Evolutionary conservation across 2,888 invertebrate species (phyloP).

Genomic region (Ochlodes sylvanus): DNA sequence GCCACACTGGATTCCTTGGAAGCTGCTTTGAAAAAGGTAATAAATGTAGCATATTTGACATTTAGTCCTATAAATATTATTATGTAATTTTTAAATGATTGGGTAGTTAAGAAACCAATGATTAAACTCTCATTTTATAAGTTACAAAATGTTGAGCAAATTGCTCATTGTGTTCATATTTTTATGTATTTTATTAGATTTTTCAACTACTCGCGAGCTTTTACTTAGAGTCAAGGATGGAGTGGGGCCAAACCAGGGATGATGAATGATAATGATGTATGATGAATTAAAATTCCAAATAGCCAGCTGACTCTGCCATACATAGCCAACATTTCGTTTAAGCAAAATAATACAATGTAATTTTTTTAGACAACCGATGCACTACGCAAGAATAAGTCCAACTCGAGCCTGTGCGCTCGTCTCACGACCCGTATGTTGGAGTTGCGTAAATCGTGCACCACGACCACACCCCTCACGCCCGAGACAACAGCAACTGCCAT

Average conservation of each 20-base stretch:
- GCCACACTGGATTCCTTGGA: conserved; percentile 91
- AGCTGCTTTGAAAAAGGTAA: conserved; percentile 85
- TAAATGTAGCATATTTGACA: not conserved
- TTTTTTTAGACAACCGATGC: conserved; percentile 87
- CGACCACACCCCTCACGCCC: conserved; percentile 72
- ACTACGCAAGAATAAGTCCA: conserved; percentile 86
- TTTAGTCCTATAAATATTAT: too few species aligned
- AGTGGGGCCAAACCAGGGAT: too few species aligned
- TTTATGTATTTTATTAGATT: too few species aligned
- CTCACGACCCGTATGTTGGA: conserved; percentile 69
- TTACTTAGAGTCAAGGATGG: too few species aligned
- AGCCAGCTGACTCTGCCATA: not conserved
- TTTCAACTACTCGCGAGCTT: too few species aligned
- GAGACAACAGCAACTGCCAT: conserved; percentile 76
- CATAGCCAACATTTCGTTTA: not conserved
- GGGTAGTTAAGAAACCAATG: too few species aligned
- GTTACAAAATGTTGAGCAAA: too few species aligned
- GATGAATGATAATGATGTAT: too few species aligned
- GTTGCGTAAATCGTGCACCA: conserved; percentile 69
- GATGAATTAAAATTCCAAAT: too few species aligned
- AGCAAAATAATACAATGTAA: not conserved
- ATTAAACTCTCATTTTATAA: too few species aligned
- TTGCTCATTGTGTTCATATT: too few species aligned
- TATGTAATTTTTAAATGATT: too few species aligned
- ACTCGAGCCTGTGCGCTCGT: conserved; percentile 73